phyloP scores from a whole-genome alignment of 2,113 vertebrate species.

The Serinus canaria region DNA sequence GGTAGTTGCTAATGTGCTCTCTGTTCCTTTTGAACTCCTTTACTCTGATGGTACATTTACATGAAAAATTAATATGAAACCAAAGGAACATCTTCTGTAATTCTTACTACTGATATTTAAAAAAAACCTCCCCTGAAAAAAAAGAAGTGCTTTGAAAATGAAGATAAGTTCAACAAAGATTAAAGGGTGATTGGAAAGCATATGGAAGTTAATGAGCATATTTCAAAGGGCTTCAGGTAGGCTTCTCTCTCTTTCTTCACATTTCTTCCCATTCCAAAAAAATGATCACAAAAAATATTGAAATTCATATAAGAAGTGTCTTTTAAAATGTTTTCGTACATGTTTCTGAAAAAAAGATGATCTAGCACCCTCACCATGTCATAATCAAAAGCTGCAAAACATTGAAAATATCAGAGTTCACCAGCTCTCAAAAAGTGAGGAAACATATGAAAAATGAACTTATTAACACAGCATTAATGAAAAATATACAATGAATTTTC shows the following conservation, averaged over 20 bases:
- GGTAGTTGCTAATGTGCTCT: not conserved
- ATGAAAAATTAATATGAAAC: not conserved
- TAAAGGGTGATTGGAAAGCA: not conserved
- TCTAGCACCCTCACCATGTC: not conserved
- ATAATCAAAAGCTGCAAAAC: not conserved
- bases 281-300: not conserved
- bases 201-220: not conserved
- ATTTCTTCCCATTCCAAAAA: not conserved
- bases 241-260: not conserved
- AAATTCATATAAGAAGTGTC: not conserved
- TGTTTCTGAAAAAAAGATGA: not conserved
- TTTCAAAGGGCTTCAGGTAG: not conserved
- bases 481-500: conserved; percentile 15
- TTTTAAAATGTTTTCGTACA: not conserved
- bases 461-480: not conserved
- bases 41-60: not conserved
- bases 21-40: not conserved
- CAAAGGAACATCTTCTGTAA: not conserved
- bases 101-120: not conserved
- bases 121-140: not conserved
- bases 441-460: not conserved
- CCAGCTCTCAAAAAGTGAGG: not conserved
- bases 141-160: not conserved
- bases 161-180: not conserved
- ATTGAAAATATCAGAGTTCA: not conserved